phyloP scores from a whole-genome alignment of 2,113 vertebrate species.

The Cyanocitta stelleri region DNA sequence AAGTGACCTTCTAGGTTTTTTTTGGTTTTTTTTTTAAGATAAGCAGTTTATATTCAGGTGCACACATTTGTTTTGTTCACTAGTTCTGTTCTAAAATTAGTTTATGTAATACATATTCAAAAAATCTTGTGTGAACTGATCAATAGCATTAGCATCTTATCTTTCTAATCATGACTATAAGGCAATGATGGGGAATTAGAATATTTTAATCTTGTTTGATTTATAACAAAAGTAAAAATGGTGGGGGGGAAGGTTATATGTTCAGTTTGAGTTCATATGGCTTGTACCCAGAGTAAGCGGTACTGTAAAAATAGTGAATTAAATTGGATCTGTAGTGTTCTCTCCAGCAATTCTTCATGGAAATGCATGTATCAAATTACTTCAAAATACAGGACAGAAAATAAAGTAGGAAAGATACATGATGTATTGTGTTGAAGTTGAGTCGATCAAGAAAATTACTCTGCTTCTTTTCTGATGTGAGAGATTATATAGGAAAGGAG shows the following conservation, averaged over 20 bases:
- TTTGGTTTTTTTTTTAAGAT: not conserved
- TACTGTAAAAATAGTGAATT: not conserved
- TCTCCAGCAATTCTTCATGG: not conserved
- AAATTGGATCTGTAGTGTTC: not conserved
- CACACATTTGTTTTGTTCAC: not conserved
- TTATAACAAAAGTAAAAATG: not conserved
- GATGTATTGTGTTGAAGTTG: not conserved
- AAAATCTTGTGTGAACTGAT: not conserved
- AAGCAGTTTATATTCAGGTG: not conserved
- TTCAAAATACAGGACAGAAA: not conserved
- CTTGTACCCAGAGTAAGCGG: not conserved
- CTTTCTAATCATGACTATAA: not conserved
- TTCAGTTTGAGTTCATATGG: not conserved
- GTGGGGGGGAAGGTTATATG: fast-evolving
- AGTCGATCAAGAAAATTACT: not conserved
- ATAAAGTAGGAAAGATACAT: not conserved
- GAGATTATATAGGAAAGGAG: not conserved
- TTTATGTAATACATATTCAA: not conserved
- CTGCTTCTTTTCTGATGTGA: not conserved
- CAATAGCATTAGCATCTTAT: not conserved
- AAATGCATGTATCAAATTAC: not conserved
- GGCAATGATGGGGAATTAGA: not conserved
- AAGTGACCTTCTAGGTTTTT: not conserved
- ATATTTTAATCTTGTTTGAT: not conserved
- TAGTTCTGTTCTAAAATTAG: not conserved